Evolutionary conservation across 2,113 vertebrate genomes (phyloP), one percentile per base, ranked within the genome.

Genomic region (Irena cyanogastra): DNA sequence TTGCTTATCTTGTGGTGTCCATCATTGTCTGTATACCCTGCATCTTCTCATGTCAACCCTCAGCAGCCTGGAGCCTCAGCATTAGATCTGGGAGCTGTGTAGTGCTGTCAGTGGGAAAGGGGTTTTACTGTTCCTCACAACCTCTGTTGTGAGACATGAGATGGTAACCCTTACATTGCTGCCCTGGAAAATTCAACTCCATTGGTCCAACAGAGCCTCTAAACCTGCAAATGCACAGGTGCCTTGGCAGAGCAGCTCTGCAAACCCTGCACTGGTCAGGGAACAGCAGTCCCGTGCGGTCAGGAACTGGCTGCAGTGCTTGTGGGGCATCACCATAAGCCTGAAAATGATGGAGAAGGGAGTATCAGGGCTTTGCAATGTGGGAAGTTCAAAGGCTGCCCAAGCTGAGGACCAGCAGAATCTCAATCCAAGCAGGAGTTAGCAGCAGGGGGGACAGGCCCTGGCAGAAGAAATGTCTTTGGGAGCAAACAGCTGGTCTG

Each of bases 371-470:
- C 3, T 1, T 71, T 24, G 8, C n/a, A 41, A 17, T 47, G 22
- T 17, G 10, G 21, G 9, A 39, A n/a, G 50, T 56, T 60, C 9
- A 26, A 45, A 68, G 23, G 19, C 30, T 74, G 27, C 14, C 49
- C 1, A 3, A 41, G 30, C 33, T 83, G 28, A 63, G 0, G 0
- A 24, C 23, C 0, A 0, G 10, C 14, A 11, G 16, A 71, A 33
- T n/a, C 19, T 45, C 1, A 6, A 4, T 44, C 44, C 39, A 54
- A 52, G 44, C 50, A 80, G 28, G 27, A 79, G 18, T 60, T 42
- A 28, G 12, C 44, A 71, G 35, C 33, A 56, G 27, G 2, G 6
- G 11, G 30, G 28, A 61, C 16, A 26, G 23, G 11, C 10, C 44
- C 24, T 72, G 33, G 23, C 24, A 72, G 49, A 87, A 87, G 41